phyloP scores from a whole-genome alignment of 2,113 vertebrate species.

The Aleadryas rufinucha region DNA sequence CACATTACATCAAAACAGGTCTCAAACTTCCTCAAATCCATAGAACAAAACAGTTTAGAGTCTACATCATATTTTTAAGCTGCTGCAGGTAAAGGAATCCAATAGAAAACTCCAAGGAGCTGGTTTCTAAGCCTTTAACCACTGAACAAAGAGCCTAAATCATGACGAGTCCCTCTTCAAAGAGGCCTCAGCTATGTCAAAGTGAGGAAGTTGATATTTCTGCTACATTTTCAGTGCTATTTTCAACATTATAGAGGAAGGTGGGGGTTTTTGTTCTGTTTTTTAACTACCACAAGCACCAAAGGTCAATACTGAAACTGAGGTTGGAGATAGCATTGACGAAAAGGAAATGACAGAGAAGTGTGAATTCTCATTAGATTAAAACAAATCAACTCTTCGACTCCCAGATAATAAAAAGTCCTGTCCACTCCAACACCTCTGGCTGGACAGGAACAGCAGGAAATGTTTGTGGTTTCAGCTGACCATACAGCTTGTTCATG shows the following conservation, averaged over 20 bases:
- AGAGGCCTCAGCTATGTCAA: neutral
- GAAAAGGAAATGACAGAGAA: neutral
- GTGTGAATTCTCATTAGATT: neutral
- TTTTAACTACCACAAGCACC: neutral
- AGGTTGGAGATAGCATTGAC: neutral
- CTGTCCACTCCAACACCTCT: neutral
- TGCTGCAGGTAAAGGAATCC: neutral
- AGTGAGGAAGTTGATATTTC: neutral
- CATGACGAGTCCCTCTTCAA: constrained; percentile 16
- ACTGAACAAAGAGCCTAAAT: neutral
- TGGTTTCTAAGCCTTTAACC: neutral
- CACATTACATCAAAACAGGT: neutral
- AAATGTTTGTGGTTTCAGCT: neutral
- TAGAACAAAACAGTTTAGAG: neutral
- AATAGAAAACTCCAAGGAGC: neutral
- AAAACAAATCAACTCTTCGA: neutral
- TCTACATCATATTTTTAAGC: neutral
- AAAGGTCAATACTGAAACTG: neutral
- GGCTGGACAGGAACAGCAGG: neutral
- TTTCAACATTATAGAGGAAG: neutral
- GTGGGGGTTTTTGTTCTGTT: neutral
- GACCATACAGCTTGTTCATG: accelerated
- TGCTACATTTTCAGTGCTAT: constrained; percentile 12
- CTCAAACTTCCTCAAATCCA: neutral
- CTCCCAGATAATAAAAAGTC: neutral